Conservation (phyloP, 2,888 invertebrate genomes). For the Pheosia gnoma region DNA sequence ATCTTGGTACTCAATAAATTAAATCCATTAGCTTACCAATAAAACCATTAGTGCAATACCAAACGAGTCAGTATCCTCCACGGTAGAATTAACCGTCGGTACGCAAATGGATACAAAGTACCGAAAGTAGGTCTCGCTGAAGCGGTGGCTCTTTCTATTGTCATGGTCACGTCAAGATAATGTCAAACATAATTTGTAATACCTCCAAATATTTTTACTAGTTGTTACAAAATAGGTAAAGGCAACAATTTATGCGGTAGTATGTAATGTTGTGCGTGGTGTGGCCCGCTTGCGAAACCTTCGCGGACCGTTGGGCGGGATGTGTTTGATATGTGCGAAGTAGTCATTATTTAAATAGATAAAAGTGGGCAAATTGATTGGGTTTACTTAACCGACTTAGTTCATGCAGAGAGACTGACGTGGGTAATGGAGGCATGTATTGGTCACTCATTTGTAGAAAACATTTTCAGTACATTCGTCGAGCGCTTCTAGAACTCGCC, state of each 20-base stretch:
- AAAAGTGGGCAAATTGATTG: slow-evolving; percentile 16
- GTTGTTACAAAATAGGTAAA: slow-evolving; percentile 37
- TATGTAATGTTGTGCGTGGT: slow-evolving; percentile 34
- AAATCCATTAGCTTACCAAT: neutral
- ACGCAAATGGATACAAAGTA: slow-evolving; percentile 17
- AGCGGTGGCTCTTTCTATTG: slow-evolving; percentile 35
- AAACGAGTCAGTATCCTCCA: neutral
- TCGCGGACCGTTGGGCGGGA: slow-evolving; percentile 29
- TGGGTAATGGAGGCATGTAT: neutral
- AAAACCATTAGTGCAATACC: neutral
- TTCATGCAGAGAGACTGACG: neutral
- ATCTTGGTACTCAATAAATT: neutral
- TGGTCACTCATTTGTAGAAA: neutral
- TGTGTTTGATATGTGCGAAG: slow-evolving; percentile 40
- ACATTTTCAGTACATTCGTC: neutral
- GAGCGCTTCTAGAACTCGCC: too few relatives aligned
- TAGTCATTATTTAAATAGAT: slow-evolving; percentile 35
- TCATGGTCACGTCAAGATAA: slow-evolving; percentile 41
- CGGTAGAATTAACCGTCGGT: slow-evolving; percentile 8
- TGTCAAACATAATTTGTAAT: slow-evolving; percentile 42
- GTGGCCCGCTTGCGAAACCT: slow-evolving; percentile 33
- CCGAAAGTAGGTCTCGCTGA: slow-evolving; percentile 26
- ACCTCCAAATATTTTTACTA: slow-evolving; percentile 39
- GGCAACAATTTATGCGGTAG: slow-evolving; percentile 35
- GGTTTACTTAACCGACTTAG: slow-evolving; percentile 7